Percentiles rank a stretch among this genome's conserved stretches.
Evolutionary conservation across 2,797 vertebrate genomes (phyloP).

Genomic region (Columba guinea): DNA sequence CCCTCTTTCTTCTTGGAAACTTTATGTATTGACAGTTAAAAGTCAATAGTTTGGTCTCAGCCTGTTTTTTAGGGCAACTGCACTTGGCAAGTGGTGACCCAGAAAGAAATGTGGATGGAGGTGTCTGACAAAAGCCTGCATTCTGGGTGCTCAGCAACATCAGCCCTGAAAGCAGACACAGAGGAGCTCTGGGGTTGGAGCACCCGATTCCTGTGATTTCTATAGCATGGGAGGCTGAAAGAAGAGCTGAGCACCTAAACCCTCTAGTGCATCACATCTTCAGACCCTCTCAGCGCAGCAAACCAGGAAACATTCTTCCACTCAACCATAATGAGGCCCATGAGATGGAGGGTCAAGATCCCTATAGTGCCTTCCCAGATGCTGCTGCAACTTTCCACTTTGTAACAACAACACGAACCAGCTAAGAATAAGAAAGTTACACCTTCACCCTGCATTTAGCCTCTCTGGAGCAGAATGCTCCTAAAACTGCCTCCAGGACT

Average conservation of each 20-base stretch:
- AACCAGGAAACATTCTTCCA: not conserved
- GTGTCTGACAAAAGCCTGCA: not conserved
- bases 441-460: not conserved
- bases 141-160: not conserved
- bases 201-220: not conserved
- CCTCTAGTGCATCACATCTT: not conserved
- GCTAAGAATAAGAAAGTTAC: not conserved
- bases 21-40: constrained; percentile 45
- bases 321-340: rapidly evolving
- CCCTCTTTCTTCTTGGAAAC: constrained; percentile 46
- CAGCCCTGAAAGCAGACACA: not conserved
- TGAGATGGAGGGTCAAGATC: not conserved
- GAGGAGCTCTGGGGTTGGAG: not conserved
- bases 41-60: constrained; percentile 45
- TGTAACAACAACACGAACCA: not conserved
- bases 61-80: constrained; percentile 41
- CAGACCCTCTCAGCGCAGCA: not conserved
- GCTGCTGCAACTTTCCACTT: not conserved
- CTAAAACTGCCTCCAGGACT: not conserved
- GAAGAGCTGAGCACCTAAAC: not conserved
- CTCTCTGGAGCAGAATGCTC: not conserved
- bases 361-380: not conserved
- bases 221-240: not conserved
- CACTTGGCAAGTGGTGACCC: constrained; percentile 30
- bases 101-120: constrained; percentile 14